phyloP scores from a whole-genome alignment of 2,113 vertebrate genomes.

The Tupaia tana region DNA sequence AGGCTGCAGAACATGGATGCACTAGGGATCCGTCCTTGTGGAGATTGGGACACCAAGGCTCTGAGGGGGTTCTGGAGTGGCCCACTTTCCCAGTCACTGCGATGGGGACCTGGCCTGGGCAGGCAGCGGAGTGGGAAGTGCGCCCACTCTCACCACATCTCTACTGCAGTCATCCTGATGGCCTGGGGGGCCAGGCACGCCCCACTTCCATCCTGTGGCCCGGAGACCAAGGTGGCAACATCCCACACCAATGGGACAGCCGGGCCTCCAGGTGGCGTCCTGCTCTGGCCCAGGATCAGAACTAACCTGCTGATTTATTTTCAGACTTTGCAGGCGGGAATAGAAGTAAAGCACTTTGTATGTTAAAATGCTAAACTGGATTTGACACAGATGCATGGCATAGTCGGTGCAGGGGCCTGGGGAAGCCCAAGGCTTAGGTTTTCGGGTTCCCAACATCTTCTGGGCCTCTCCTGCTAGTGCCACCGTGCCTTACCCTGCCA shows the following conservation, averaged over 20 bases:
- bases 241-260: neutral
- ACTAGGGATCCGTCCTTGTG: neutral
- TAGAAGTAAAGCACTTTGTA: neutral
- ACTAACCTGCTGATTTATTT: neutral
- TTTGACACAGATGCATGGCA: neutral
- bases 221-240: neutral
- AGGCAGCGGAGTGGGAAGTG: neutral
- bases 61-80: neutral
- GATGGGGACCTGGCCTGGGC: no score
- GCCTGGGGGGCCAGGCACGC: neutral
- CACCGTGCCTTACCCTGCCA: neutral
- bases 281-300: neutral
- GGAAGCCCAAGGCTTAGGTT: neutral
- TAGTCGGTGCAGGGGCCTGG: neutral
- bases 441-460: neutral
- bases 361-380: neutral
- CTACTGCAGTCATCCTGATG: rapidly evolving
- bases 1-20: neutral
- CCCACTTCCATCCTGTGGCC: neutral
- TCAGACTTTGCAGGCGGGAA: neutral
- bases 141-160: neutral
- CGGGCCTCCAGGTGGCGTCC: neutral
- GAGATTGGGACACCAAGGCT: neutral
- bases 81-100: neutral
- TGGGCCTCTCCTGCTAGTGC: neutral